Conservation (phyloP, 2,888 invertebrate species). For the Calliphora vomitoria region DNA sequence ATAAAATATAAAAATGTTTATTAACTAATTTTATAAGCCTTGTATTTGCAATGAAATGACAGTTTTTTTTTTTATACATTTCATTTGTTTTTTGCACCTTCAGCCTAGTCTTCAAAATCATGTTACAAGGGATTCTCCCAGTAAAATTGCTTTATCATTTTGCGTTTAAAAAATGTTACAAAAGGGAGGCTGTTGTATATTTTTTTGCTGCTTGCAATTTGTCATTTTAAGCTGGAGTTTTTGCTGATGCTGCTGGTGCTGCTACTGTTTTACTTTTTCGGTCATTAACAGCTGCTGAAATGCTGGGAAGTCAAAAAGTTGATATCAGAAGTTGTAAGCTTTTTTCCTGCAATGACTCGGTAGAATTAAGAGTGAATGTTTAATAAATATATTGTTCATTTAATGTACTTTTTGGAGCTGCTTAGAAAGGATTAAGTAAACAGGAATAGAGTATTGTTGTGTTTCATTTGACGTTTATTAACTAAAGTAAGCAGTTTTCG, state of each 20-base stretch:
- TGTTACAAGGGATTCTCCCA: conserved; percentile 16
- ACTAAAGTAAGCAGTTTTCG: conserved; percentile 11
- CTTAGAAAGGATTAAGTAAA: conserved; percentile 47
- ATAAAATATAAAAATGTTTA: conserved; percentile 62
- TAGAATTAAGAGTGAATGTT: conserved; percentile 8
- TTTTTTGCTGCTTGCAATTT: conserved; percentile 36
- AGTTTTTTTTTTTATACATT: conserved; percentile 3
- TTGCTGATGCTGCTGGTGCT: neutral
- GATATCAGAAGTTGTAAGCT: conserved; percentile 47
- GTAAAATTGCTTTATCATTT: conserved; percentile 50
- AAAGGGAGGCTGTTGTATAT: conserved; percentile 56
- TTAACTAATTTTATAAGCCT: conserved; percentile 72
- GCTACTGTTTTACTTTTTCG: conserved; percentile 52
- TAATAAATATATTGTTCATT: conserved; percentile 20
- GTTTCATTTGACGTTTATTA: neutral
- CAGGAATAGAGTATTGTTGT: neutral
- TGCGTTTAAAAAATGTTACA: conserved; percentile 50
- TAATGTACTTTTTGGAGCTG: conserved; percentile 28
- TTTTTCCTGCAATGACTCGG: conserved; percentile 41
- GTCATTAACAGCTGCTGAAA: conserved; percentile 72
- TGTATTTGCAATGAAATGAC: conserved; percentile 65
- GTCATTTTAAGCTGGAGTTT: conserved; percentile 59
- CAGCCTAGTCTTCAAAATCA: conserved; percentile 22
- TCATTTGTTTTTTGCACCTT: conserved; percentile 19
- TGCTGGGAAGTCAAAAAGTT: conserved; percentile 68